Percentiles rank a stretch among this genome's conserved stretches.
phyloP scores from a whole-genome alignment of 2,113 vertebrate genomes.

The Chinchilla lanigera region DNA sequence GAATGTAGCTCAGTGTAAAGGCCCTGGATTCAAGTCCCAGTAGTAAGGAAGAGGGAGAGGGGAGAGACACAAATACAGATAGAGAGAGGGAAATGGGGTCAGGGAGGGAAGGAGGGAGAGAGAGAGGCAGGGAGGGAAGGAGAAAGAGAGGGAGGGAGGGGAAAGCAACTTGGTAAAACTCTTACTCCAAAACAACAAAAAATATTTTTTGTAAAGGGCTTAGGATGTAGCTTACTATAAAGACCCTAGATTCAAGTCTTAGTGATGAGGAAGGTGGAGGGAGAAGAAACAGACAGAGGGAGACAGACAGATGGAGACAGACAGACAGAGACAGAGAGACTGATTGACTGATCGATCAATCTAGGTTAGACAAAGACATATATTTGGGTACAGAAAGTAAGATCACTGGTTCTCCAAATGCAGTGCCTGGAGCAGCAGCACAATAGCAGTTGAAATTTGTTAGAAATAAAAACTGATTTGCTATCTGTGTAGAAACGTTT shows the following conservation, averaged over 20 bases:
- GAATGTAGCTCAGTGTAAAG: neutral
- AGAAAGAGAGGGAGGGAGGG: no score
- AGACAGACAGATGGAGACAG: neutral
- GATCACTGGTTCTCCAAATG: neutral
- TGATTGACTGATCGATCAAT: neutral
- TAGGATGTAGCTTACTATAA: neutral
- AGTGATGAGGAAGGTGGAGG: neutral
- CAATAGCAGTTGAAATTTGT: neutral
- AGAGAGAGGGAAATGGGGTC: neutral
- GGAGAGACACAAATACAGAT: neutral
- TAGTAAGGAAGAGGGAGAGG: neutral
- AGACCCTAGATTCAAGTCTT: no score
- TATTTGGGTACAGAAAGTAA: neutral
- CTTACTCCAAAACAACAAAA: neutral
- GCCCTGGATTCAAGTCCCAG: neutral
- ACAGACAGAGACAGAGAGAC: neutral
- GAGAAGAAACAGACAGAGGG: neutral
- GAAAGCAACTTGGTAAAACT: neutral
- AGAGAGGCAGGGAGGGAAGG: no score
- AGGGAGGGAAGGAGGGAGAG: no score
- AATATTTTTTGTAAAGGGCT: neutral
- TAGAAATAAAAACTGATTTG: neutral
- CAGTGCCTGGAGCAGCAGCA: neutral
- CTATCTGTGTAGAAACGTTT: neutral
- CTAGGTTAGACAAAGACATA: conserved; percentile 9